phyloP scores from a whole-genome alignment of 2,113 vertebrate species.

The Cichladusa arquata region DNA sequence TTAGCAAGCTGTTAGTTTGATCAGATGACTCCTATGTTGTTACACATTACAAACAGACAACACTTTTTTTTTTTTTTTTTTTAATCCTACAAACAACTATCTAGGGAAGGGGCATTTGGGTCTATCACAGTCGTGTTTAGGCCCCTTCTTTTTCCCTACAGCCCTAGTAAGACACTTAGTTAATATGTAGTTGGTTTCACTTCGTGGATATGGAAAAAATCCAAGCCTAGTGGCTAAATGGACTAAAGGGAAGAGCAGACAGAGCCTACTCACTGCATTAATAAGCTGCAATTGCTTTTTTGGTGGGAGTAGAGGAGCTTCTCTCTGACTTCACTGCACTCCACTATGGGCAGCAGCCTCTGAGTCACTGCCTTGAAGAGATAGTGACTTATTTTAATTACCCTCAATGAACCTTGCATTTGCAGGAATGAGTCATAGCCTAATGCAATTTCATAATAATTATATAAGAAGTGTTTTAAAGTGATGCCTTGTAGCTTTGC shows the following conservation, averaged over 20 bases:
- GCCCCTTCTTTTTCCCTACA: background rate
- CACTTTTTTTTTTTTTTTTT: accelerated
- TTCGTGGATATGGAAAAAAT: background rate
- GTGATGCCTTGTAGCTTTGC: conserved; percentile 36
- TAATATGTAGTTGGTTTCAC: background rate
- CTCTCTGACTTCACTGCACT: conserved; percentile 15
- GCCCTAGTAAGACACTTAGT: background rate
- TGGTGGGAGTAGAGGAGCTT: background rate
- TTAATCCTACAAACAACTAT: background rate
- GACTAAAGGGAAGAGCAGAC: background rate
- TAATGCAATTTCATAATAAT: conserved; percentile 66
- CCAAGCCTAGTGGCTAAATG: background rate
- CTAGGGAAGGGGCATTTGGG: background rate
- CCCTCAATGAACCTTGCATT: conserved; percentile 53
- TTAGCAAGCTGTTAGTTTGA: background rate
- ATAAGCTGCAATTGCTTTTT: background rate
- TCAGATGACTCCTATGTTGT: background rate
- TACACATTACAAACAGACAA: background rate
- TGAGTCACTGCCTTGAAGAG: conserved; percentile 64
- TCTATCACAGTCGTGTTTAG: background rate
- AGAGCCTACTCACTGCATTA: background rate
- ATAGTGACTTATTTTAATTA: conserved; percentile 68
- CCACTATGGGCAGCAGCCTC: background rate
- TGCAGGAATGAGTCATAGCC: conserved; percentile 67
- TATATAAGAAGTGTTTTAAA: conserved; percentile 52